These are phyloP conservation scores for Ametastegia equiseti DNA, from an alignment of 2,888 invertebrate species.

Conservation along the genomic window DNA sequence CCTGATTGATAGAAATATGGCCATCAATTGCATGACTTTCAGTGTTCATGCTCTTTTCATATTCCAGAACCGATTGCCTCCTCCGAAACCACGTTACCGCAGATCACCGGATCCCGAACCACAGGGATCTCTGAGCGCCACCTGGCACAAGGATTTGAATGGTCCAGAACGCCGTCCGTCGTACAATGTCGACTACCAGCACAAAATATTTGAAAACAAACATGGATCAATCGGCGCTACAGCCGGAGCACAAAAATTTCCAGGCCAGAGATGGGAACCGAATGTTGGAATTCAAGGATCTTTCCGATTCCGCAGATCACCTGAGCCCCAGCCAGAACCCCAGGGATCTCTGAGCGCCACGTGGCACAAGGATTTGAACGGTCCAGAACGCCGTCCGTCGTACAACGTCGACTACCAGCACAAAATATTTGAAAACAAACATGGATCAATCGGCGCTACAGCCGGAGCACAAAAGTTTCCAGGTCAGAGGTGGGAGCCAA, in stretches of 20 bases:
- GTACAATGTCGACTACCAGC: slow-evolving; percentile 15
- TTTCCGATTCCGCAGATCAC: slow-evolving; percentile 27
- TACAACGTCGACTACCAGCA: slow-evolving; percentile 10
- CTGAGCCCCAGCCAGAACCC: slow-evolving; percentile 4
- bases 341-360: neutral
- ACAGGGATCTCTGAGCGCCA: neutral
- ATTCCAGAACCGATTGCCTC: slow-evolving; percentile 12
- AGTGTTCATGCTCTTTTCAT: neutral
- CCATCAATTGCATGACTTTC: neutral
- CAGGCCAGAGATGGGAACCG: neutral
- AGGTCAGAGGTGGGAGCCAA: neutral
- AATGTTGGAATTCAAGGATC: neutral
- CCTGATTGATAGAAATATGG: too few species aligned
- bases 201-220: slow-evolving; percentile 32
- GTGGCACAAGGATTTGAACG: neutral
- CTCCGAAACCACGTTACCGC: slow-evolving; percentile 16
- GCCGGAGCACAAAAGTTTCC: slow-evolving; percentile 19
- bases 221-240: slow-evolving; percentile 21
- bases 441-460: neutral
- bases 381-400: slow-evolving; percentile 11
- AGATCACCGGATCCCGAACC: slow-evolving; percentile 30
- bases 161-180: slow-evolving; percentile 2
- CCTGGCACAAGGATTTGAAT: neutral
- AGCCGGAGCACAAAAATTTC: neutral
- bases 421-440: slow-evolving; percentile 11